These are phyloP conservation scores for Melanchra persicariae DNA, from an alignment of 2,888 invertebrate genomes.

Conservation along the genomic window DNA sequence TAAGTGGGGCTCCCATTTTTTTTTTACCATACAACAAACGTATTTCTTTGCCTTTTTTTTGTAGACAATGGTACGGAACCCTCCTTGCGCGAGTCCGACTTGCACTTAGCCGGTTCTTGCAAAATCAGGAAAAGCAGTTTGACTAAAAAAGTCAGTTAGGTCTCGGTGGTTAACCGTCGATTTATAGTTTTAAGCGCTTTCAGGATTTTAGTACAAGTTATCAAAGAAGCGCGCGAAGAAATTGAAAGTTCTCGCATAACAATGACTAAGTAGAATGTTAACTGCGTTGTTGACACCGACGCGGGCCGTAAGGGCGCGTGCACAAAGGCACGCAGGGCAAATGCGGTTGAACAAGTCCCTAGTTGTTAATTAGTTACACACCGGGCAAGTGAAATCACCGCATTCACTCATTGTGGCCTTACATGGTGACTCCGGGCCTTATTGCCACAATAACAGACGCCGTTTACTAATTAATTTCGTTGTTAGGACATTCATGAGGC, in stretches of 20 bases:
- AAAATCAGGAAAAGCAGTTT: too few species aligned
- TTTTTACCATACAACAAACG: too few species aligned
- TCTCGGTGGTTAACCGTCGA: too few species aligned
- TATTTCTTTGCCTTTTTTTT: too few species aligned
- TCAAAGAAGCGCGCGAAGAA: neutral
- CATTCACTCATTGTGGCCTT: constrained; percentile 8
- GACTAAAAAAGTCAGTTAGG: too few species aligned
- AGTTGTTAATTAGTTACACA: too few species aligned
- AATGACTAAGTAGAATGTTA: neutral
- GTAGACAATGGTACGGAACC: too few species aligned
- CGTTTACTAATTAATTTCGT: constrained; percentile 6
- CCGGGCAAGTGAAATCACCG: constrained; percentile 17
- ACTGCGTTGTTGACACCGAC: constrained; percentile 3
- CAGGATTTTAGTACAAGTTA: neutral
- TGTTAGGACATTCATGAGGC: neutral
- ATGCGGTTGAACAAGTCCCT: too few species aligned
- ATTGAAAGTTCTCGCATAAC: constrained; percentile 1
- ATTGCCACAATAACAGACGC: constrained; percentile 7
- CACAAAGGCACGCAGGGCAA: neutral
- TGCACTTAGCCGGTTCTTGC: too few species aligned
- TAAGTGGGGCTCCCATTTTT: too few species aligned
- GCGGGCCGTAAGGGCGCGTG: neutral
- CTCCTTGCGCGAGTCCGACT: too few species aligned
- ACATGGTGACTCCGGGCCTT: neutral
- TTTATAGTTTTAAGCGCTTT: too few species aligned